Conservation (phyloP, 2,888 invertebrate species). For the Tupiocoris notatus region DNA sequence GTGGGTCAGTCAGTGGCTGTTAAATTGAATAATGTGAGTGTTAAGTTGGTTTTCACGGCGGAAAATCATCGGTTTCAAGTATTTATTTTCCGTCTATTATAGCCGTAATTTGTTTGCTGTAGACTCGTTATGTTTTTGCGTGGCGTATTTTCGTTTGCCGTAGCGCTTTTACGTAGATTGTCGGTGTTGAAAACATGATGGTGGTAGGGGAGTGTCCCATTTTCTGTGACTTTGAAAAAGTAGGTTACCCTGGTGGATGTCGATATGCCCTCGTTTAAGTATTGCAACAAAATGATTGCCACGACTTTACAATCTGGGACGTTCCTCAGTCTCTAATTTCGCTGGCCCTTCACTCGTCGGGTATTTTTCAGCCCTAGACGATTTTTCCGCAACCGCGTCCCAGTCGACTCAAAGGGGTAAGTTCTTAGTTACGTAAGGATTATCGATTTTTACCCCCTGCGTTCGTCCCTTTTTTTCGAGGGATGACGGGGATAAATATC, state of each 20-base stretch:
- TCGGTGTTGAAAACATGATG: conserved; percentile 20
- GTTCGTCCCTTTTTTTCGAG: conserved; percentile 22
- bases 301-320: conserved; percentile 38
- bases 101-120: not conserved
- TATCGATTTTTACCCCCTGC: conserved; percentile 35
- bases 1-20: not conserved
- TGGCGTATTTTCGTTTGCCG: not conserved
- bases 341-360: conserved; percentile 15
- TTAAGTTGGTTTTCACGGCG: not conserved
- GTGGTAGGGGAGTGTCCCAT: conserved; percentile 39
- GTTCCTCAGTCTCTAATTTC: conserved; percentile 30
- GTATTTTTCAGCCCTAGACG: conserved; percentile 1
- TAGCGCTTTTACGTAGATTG: not conserved
- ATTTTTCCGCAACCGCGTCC: not conserved
- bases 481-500: conserved; percentile 6
- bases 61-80: not conserved
- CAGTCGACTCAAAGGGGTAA: conserved; percentile 32
- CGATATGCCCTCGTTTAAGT: conserved; percentile 45
- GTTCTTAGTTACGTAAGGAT: conserved; percentile 38
- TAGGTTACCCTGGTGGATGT: conserved; percentile 39
- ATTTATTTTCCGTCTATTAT: not conserved
- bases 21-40: not conserved
- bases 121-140: not conserved
- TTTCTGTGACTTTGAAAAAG: conserved; percentile 42
- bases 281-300: conserved; percentile 40